Conservation (phyloP, 2,888 invertebrate species). For the Ophonus ardosiacus region DNA sequence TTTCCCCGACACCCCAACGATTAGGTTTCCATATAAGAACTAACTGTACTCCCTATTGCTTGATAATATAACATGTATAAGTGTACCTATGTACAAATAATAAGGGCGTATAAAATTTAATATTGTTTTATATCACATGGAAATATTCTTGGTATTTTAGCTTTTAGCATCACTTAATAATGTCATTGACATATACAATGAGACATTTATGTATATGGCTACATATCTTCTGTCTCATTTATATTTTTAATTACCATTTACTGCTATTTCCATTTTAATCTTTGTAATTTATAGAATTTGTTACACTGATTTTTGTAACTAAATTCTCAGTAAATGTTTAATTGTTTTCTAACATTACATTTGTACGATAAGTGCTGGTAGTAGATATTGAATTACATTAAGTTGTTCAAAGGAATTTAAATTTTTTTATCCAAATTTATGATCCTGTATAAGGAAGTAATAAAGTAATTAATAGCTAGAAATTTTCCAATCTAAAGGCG, state of each 20-base stretch:
- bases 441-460: not conserved
- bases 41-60: no score
- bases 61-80: no score
- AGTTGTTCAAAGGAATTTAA: not conserved
- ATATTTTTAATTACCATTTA: not conserved
- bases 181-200: not conserved
- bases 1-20: no score
- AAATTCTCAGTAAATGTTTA: not conserved
- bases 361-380: not conserved
- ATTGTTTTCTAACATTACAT: not conserved
- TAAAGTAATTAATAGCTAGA: not conserved
- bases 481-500: not conserved
- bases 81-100: no score
- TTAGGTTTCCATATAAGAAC: no score
- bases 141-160: not conserved
- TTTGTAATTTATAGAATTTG: not conserved
- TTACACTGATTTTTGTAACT: not conserved
- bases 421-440: not conserved
- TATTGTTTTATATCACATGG: no score
- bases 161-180: not conserved
- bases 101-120: no score
- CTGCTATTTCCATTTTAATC: not conserved
- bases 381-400: not conserved
- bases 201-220: not conserved
- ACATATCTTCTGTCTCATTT: not conserved